Conservation (phyloP, 2,797 vertebrate genomes). For the Setipinna tenuifilis region DNA sequence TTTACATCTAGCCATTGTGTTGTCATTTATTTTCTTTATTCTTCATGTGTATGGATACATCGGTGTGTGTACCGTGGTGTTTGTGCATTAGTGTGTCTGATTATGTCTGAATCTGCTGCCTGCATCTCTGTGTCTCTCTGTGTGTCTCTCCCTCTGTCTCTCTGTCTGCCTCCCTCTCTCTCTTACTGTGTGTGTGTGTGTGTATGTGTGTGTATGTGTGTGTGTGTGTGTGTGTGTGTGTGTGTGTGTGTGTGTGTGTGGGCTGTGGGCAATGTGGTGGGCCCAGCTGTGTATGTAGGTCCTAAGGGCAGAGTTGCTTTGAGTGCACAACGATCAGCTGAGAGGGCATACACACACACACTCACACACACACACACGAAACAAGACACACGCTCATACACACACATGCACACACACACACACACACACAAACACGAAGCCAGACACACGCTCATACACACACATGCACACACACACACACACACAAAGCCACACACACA, state of each 20-base stretch:
- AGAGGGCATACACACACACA: constrained; percentile 28
- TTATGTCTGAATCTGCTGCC: too few relatives aligned
- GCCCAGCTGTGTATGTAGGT: background rate
- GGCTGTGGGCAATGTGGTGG: background rate
- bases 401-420: background rate
- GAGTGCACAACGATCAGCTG: constrained; percentile 36
- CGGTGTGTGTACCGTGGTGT: background rate
- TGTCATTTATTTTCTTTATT: background rate
- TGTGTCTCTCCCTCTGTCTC: too few relatives aligned
- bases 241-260: constrained; percentile 5
- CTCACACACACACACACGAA: background rate
- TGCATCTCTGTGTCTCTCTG: too few relatives aligned
- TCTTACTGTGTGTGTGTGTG: background rate
- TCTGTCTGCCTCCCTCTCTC: too few relatives aligned
- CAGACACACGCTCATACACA: background rate
- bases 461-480: background rate
- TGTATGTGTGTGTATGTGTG: constrained; percentile 21
- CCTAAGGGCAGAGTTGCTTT: background rate
- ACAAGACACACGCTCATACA: background rate
- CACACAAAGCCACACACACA: background rate
- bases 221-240: constrained; percentile 29
- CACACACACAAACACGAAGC: background rate
- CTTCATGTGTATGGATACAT: background rate
- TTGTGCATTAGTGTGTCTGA: background rate
- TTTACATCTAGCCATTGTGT: too few relatives aligned